Conservation (phyloP, 37 sponge, comb jelly and placozoan genomes). For the Hexactinellida sp. region DNA sequence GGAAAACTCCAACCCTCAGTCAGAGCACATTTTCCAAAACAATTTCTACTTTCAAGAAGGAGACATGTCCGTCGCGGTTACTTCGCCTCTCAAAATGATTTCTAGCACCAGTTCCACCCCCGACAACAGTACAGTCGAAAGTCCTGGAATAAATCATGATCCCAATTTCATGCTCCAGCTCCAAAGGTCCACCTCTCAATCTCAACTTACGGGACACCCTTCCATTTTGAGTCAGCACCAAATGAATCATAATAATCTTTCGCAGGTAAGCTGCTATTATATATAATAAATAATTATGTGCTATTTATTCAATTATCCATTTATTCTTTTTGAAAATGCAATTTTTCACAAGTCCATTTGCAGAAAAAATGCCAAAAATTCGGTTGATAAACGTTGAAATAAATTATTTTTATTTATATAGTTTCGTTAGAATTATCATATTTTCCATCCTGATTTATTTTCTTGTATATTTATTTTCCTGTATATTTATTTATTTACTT, state of each 20-base stretch:
- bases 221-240: not conserved
- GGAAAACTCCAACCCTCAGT: not conserved
- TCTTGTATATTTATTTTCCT: too few relatives aligned
- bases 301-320: too few relatives aligned
- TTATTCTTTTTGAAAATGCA: too few relatives aligned
- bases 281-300: too few relatives aligned
- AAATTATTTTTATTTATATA: too few relatives aligned
- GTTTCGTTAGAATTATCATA: too few relatives aligned
- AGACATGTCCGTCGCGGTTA: not conserved
- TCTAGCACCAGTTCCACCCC: not conserved
- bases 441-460: too few relatives aligned
- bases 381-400: too few relatives aligned
- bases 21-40: not conserved
- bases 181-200: conserved; percentile 1
- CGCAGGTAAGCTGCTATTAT: not conserved
- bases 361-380: too few relatives aligned
- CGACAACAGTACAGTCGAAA: not conserved
- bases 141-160: not conserved
- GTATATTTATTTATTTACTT: too few relatives aligned
- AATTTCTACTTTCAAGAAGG: too few relatives aligned
- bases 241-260: not conserved
- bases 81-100: not conserved
- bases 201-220: not conserved
- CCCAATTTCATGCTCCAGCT: conserved; percentile 1
- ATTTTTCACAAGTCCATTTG: too few relatives aligned